Conservation (phyloP, 1,140 invertebrate genomes). For the Drosophila arawakana region DNA sequence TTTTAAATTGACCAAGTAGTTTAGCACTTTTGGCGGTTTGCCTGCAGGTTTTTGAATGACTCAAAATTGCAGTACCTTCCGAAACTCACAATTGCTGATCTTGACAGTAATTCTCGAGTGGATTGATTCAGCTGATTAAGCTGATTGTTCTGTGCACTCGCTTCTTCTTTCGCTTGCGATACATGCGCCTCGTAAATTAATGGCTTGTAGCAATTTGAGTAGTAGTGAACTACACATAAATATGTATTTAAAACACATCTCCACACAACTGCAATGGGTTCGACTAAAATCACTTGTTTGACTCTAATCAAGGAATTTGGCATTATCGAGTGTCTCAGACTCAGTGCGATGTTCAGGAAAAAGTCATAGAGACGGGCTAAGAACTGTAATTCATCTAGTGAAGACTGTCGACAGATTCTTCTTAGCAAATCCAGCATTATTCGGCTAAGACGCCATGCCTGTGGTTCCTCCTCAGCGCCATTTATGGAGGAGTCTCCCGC, state of each 20-base stretch:
- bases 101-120: background rate
- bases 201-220: background rate
- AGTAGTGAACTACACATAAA: background rate
- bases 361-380: background rate
- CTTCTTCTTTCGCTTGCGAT: background rate
- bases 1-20: background rate
- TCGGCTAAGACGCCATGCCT: background rate
- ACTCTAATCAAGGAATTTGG: background rate
- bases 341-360: background rate
- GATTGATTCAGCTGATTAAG: background rate
- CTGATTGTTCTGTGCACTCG: background rate
- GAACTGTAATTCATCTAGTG: background rate
- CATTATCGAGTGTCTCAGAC: background rate
- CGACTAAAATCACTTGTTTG: background rate
- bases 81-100: background rate
- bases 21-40: background rate
- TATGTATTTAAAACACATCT: background rate
- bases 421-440: background rate
- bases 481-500: constrained; percentile 1
- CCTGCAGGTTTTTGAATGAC: background rate
- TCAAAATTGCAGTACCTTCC: background rate
- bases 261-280: background rate
- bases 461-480: background rate
- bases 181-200: background rate
- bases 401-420: background rate